phyloP scores from a whole-genome alignment of 2,888 invertebrate genomes.

The Stomorhina lunata region DNA sequence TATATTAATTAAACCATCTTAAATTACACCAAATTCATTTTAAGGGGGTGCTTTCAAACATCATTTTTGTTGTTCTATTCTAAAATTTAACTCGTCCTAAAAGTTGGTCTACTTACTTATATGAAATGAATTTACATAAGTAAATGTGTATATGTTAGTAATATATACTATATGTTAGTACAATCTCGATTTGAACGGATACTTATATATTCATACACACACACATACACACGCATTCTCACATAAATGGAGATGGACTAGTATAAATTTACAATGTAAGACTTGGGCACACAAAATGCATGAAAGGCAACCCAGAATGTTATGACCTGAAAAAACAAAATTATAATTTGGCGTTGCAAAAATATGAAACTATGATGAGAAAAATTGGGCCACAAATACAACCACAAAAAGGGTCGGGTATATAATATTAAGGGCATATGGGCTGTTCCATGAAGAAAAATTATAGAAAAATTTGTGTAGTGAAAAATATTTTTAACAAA shows the following conservation, averaged over 20 bases:
- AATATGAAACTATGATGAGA: not conserved
- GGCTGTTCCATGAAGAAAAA: not conserved
- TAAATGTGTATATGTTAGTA: not conserved
- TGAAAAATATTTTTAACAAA: too few relatives aligned
- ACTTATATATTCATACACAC: not conserved
- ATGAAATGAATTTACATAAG: too few relatives aligned
- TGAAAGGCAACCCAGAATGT: constrained; percentile 3
- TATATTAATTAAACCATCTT: too few relatives aligned
- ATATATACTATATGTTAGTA: not conserved
- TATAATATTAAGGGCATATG: not conserved
- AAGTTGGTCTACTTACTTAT: too few relatives aligned
- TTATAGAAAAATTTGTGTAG: too few relatives aligned
- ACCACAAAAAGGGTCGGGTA: constrained; percentile 23
- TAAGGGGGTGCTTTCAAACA: too few relatives aligned
- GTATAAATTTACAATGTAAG: not conserved
- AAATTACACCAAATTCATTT: too few relatives aligned
- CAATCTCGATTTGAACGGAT: not conserved
- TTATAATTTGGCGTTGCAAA: constrained; percentile 5
- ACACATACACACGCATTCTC: too few relatives aligned
- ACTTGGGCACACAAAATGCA: constrained; percentile 7
- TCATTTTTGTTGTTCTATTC: too few relatives aligned
- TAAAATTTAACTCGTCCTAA: too few relatives aligned
- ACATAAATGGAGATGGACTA: not conserved
- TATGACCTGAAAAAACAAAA: constrained; percentile 37
- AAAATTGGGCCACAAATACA: constrained; percentile 32